phyloP scores from a whole-genome alignment of 1,140 invertebrate species.

The Wiebesia pumilae region DNA sequence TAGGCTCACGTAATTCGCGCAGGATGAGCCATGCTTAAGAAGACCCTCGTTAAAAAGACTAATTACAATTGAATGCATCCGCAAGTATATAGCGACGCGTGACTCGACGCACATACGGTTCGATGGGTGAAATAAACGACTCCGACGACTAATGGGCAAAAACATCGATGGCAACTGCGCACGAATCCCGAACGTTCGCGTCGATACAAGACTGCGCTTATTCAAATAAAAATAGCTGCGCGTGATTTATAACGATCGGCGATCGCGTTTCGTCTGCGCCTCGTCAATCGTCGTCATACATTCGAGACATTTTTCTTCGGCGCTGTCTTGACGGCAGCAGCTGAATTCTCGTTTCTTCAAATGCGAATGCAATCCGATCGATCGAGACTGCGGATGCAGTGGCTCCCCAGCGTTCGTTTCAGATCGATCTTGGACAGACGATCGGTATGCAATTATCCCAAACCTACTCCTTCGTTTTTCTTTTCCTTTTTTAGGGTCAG shows the following conservation, averaged over 20 bases:
- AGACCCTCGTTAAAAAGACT: neutral
- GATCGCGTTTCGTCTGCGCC: neutral
- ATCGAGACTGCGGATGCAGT: neutral
- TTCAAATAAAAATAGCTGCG: conserved; percentile 38
- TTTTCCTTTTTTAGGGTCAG: neutral
- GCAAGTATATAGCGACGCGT: neutral
- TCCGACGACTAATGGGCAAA: neutral
- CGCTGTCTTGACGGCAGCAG: neutral
- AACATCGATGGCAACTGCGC: neutral
- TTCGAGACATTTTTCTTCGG: conserved; percentile 3
- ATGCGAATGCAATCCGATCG: conserved; percentile 41
- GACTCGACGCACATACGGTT: neutral
- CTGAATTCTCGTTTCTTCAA: conserved; percentile 43
- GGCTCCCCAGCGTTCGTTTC: neutral
- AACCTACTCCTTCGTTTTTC: conserved; percentile 2
- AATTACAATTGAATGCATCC: neutral
- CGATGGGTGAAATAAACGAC: neutral
- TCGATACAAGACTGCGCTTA: conserved; percentile 5
- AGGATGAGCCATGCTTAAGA: neutral
- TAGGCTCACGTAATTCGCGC: too few species aligned
- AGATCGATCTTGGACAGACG: conserved; percentile 43
- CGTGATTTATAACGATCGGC: conserved; percentile 49
- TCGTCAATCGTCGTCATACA: conserved; percentile 34
- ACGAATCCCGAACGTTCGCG: neutral
- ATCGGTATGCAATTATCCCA: conserved; percentile 52